A percentile compares a stretch with the other conserved stretches of the same genome.
phyloP scores from a whole-genome alignment of 2,888 invertebrate species.

The Phyto melanocephala region DNA sequence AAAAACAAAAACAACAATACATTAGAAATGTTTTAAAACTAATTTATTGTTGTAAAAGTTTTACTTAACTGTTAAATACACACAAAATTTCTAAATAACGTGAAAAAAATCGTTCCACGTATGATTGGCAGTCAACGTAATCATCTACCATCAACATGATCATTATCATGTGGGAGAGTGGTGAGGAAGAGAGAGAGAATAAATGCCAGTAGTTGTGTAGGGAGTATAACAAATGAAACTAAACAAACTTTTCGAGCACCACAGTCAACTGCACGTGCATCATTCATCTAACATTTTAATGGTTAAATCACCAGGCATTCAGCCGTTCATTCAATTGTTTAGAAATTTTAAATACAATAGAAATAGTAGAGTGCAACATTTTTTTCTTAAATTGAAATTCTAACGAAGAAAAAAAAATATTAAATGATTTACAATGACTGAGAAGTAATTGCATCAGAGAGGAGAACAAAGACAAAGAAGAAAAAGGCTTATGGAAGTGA shows the following conservation, averaged over 20 bases:
- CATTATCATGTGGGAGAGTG: background rate
- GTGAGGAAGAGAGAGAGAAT: background rate
- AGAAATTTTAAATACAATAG: background rate
- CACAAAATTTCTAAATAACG: conserved; percentile 17
- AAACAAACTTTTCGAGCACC: conserved; percentile 26
- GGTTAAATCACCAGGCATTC: conserved; percentile 17
- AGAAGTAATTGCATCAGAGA: too few species aligned
- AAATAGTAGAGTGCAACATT: background rate
- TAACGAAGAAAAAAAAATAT: too few species aligned
- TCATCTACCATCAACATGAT: background rate
- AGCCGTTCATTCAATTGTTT: conserved; percentile 10
- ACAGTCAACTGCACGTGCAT: conserved; percentile 47
- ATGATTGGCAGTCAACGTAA: conserved; percentile 9
- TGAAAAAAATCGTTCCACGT: background rate
- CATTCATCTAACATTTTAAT: conserved; percentile 16
- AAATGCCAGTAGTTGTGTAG: background rate
- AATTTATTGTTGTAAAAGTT: conserved; percentile 1
- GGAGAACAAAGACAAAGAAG: too few species aligned
- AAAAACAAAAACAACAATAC: background rate
- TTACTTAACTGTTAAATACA: conserved; percentile 20
- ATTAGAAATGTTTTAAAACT: conserved; percentile 11
- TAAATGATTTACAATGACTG: too few species aligned
- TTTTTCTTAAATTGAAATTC: background rate
- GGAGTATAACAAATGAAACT: background rate
- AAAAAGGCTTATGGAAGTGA: too few species aligned